Evolutionary conservation across 23 tunicate species (phyloP), one percentile per base, ranked within the genome.

Genomic region (Diplosoma virens): DNA sequence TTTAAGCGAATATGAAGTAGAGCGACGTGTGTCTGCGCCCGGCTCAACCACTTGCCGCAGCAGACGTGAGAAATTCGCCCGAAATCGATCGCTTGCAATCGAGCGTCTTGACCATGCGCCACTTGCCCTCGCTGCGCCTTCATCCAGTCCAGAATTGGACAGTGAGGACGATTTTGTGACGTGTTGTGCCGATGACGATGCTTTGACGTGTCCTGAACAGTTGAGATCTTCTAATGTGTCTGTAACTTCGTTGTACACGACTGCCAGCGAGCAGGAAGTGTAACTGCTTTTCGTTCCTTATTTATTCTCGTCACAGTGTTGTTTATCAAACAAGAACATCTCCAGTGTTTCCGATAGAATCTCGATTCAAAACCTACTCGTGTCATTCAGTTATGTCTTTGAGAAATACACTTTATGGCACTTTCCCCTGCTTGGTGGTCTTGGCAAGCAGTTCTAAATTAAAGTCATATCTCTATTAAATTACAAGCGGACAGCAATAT

Each of bases 11-110:
- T n/a, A n/a, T n/a, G n/a, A n/a, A n/a, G n/a, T n/a, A n/a, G n/a
- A n/a, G n/a, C n/a, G n/a, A n/a, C n/a, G n/a, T n/a, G n/a, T n/a
- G n/a, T n/a, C n/a, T n/a, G n/a, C n/a, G n/a, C n/a, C n/a, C n/a
- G n/a, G n/a, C n/a, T n/a, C n/a, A n/a, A n/a, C n/a, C n/a, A n/a
- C n/a, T 6, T 29, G 69, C 35, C 69, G 30, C 28, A 34, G 35
- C 28, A 61, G 30, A 61, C 69, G 69, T n/a, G 69, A 61, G 35
- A 61, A 61, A 61, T 61, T 61, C 35, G 69, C 69, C 34, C 34
- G 30, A 27, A 61, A 61, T 6, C 69, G 69, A 5, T 3, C 23
- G 23, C 28, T 29, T 5, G 69, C 69, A 6, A 9, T 61, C n/a
- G 34, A 29, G 4, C 2, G 18, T 29, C 25, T 20, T 11, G 6